Evolutionary conservation across 2,888 invertebrate species (phyloP).

Genomic region (Elmis aenea): DNA sequence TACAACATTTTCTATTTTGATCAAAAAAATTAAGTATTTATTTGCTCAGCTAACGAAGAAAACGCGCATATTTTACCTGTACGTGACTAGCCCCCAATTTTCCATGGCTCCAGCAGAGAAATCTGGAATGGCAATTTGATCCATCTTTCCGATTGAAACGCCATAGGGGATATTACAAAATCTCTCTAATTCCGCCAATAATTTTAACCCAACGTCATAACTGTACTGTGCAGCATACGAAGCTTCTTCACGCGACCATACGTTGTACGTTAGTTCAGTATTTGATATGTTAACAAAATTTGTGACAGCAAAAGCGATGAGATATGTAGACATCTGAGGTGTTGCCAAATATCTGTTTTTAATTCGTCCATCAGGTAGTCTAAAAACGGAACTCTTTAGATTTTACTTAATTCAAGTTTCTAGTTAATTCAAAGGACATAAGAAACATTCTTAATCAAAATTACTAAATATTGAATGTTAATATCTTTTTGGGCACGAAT

Average conservation of each 20-base stretch:
- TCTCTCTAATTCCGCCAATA: slow-evolving; percentile 50
- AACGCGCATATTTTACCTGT: slow-evolving; percentile 50
- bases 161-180: slow-evolving; percentile 57
- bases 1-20: too few relatives aligned
- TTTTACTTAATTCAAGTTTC: too few relatives aligned
- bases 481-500: too few relatives aligned
- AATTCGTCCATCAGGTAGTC: slow-evolving; percentile 33
- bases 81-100: slow-evolving; percentile 86
- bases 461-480: too few relatives aligned
- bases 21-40: background rate
- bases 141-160: slow-evolving; percentile 64
- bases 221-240: slow-evolving; percentile 48
- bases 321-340: slow-evolving; percentile 75
- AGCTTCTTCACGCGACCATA: slow-evolving; percentile 47
- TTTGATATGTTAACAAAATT: slow-evolving; percentile 53
- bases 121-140: slow-evolving; percentile 81
- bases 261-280: slow-evolving; percentile 28
- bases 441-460: too few relatives aligned
- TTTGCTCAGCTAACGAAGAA: slow-evolving; percentile 2
- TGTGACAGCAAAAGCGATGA: slow-evolving; percentile 79
- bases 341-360: slow-evolving; percentile 44
- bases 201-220: slow-evolving; percentile 45
- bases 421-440: too few relatives aligned
- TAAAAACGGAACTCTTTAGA: too few relatives aligned
- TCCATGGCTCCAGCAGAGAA: slow-evolving; percentile 86